A percentile compares a stretch with the other conserved stretches of the same genome.
These are phyloP conservation scores for Artibeus jamaicensis DNA, from an alignment of 2,797 vertebrate species.

Conservation along the genomic window DNA sequence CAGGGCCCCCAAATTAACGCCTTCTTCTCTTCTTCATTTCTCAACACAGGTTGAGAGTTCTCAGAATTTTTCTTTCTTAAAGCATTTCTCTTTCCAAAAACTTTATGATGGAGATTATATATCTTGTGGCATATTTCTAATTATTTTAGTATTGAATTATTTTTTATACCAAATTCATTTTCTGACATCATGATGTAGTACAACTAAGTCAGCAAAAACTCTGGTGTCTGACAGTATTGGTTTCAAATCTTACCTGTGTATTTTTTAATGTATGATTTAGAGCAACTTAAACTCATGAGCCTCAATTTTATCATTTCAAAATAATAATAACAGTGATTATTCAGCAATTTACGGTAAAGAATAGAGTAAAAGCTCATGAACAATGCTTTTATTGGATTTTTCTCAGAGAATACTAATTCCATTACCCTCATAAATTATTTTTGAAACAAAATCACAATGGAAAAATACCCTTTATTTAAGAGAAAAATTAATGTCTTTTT, in stretches of 20 bases:
- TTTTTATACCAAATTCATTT: neutral
- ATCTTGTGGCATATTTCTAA: neutral
- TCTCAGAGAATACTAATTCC: neutral
- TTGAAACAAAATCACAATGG: neutral
- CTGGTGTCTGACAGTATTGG: neutral
- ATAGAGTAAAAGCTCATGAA: neutral
- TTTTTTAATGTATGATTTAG: neutral
- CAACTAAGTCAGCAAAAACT: neutral
- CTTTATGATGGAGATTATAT: neutral
- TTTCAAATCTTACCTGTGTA: neutral
- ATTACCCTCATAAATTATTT: neutral
- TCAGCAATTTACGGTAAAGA: neutral
- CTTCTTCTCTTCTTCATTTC: neutral
- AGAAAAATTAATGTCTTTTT: neutral
- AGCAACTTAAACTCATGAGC: neutral
- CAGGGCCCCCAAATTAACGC: neutral
- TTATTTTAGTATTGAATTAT: neutral
- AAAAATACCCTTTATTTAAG: neutral
- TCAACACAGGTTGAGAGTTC: neutral
- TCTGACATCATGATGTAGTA: neutral
- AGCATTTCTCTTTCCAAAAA: neutral
- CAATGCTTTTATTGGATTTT: neutral
- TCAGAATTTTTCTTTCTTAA: neutral
- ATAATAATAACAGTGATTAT: neutral
- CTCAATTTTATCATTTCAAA: neutral